Evolutionary conservation across 2,888 invertebrate genomes (phyloP).

Genomic region (Hirtodrosophila alboralis): DNA sequence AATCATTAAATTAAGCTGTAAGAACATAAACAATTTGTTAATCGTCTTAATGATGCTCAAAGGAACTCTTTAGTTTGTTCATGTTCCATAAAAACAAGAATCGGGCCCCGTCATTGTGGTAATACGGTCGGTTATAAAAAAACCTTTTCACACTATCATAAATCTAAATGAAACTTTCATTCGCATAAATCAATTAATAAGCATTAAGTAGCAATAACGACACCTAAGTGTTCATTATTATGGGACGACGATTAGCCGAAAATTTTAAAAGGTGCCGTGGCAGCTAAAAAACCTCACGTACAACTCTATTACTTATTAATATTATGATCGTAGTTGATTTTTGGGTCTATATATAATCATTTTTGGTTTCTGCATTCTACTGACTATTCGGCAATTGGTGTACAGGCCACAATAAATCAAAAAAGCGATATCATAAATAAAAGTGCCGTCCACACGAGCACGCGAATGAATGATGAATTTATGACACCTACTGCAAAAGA

Average conservation of each 20-base stretch:
- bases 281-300: conserved; percentile 7
- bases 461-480: conserved; percentile 75
- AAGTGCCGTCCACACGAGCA: conserved; percentile 38
- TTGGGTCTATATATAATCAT: conserved; percentile 15
- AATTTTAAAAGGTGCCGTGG: conserved; percentile 48
- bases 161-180: conserved; percentile 59
- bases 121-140: conserved; percentile 34
- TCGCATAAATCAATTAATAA: conserved; percentile 64
- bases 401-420: conserved; percentile 62
- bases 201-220: conserved; percentile 53
- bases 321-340: conserved; percentile 23
- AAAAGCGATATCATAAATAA: conserved; percentile 59
- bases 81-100: conserved; percentile 2
- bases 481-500: conserved; percentile 57
- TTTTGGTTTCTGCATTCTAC: conserved; percentile 33
- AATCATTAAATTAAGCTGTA: neutral
- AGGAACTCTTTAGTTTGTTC: conserved; percentile 6
- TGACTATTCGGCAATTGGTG: conserved; percentile 52
- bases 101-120: too few relatives aligned
- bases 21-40: conserved; percentile 2
- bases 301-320: conserved; percentile 17
- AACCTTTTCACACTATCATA: conserved; percentile 74
- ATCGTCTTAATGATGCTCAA: conserved; percentile 4
- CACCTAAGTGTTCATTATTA: conserved; percentile 17
- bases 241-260: conserved; percentile 40